phyloP scores from a whole-genome alignment of 2,113 vertebrate genomes.

The Trogon surrucura region DNA sequence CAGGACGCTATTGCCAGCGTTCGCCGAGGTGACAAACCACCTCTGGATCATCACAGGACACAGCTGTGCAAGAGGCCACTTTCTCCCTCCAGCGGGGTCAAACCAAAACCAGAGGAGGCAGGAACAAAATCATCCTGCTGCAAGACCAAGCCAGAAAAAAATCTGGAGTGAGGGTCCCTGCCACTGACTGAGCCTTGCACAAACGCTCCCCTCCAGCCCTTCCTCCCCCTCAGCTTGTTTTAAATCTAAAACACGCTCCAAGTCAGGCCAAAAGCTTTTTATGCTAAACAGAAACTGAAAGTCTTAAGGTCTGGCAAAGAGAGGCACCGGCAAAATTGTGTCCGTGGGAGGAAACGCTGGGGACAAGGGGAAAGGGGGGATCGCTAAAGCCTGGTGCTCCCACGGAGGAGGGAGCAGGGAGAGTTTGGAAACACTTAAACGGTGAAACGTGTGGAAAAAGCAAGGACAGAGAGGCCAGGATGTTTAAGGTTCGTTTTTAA shows the following conservation, averaged over 20 bases:
- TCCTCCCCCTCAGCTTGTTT: slow-evolving; percentile 2
- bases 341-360: neutral
- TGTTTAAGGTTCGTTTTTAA: slow-evolving; percentile 57
- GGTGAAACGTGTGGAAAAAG: slow-evolving; percentile 30
- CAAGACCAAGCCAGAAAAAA: neutral
- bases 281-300: slow-evolving; percentile 64
- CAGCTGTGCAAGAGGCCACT: accelerated
- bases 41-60: neutral
- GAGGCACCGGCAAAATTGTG: neutral
- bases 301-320: slow-evolving; percentile 32
- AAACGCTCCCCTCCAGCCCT: neutral
- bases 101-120: neutral
- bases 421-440: slow-evolving; percentile 22
- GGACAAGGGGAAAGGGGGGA: neutral
- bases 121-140: neutral
- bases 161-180: neutral
- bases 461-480: slow-evolving; percentile 39
- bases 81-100: neutral
- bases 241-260: neutral
- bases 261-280: slow-evolving; percentile 4
- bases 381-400: neutral
- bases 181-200: accelerated
- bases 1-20: neutral
- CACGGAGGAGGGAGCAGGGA: neutral
- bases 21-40: accelerated